A percentile compares a stretch with the other conserved stretches of the same genome.
Conservation (phyloP, 1,140 invertebrate genomes). For the Zaprionus kolodkinae region DNA sequence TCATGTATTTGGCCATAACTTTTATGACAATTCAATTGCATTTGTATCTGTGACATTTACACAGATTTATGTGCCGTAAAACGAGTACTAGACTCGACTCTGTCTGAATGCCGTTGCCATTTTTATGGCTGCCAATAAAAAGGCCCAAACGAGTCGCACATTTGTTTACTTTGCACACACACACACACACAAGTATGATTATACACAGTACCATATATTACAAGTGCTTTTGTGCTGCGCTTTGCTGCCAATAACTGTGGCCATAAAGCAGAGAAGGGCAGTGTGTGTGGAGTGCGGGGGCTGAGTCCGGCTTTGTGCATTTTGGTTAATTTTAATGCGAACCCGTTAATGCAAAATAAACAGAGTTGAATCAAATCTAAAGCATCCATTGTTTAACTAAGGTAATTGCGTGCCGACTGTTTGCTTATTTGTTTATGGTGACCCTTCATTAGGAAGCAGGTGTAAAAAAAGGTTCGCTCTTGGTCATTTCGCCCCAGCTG, state of each 20-base stretch:
- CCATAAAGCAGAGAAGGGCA: background rate
- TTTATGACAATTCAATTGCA: constrained; percentile 54
- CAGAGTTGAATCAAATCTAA: constrained; percentile 45
- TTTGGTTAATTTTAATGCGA: constrained; percentile 57
- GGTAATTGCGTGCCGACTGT: constrained; percentile 60
- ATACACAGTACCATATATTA: constrained; percentile 3
- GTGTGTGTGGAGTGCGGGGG: background rate
- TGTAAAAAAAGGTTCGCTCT: constrained; percentile 18
- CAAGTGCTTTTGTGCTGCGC: constrained; percentile 21
- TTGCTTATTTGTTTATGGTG: constrained; percentile 61
- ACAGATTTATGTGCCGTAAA: constrained; percentile 75
- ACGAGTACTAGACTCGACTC: constrained; percentile 54
- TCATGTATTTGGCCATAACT: constrained; percentile 35
- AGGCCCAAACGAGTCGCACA: constrained; percentile 32
- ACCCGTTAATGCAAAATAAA: constrained; percentile 73
- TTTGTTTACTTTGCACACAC: constrained; percentile 24
- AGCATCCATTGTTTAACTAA: constrained; percentile 55
- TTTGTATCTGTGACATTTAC: constrained; percentile 47
- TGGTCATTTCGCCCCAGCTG: constrained; percentile 22
- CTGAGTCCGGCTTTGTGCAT: constrained; percentile 38
- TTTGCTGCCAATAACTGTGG: constrained; percentile 32
- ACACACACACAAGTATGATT: background rate
- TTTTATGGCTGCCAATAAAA: constrained; percentile 70
- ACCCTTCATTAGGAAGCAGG: constrained; percentile 52
- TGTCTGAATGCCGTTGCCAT: constrained; percentile 13